Conservation (phyloP, 2,797 vertebrate species). For the Galagoides demidoff region DNA sequence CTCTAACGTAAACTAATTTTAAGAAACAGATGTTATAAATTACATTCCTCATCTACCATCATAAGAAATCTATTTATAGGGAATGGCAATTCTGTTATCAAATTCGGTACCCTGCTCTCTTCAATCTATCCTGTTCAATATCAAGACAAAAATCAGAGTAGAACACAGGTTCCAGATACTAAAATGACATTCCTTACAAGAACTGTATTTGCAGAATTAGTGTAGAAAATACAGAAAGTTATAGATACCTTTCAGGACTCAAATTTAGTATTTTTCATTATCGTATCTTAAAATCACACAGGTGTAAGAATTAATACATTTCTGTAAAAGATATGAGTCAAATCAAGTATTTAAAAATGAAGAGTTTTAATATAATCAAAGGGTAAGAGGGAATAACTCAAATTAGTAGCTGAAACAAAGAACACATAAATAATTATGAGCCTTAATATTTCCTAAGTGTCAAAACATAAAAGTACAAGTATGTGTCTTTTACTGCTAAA, state of each 20-base stretch:
- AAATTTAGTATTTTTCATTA: slow-evolving; percentile 38
- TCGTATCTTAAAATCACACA: background rate
- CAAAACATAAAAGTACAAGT: background rate
- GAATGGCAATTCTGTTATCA: background rate
- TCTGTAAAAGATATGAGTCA: background rate
- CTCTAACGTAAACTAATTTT: background rate
- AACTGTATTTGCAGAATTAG: slow-evolving; percentile 8
- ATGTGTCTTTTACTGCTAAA: background rate
- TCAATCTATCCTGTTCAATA: background rate
- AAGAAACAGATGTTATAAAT: slow-evolving; percentile 10
- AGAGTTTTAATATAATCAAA: background rate
- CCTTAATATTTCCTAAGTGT: background rate
- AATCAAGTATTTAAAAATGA: slow-evolving; percentile 38
- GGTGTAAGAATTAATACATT: slow-evolving; percentile 1
- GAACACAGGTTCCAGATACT: background rate
- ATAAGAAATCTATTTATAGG: background rate
- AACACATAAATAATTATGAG: slow-evolving; percentile 5
- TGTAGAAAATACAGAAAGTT: background rate
- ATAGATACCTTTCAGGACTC: background rate
- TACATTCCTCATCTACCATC: background rate
- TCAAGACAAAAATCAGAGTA: background rate
- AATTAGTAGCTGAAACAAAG: slow-evolving; percentile 13
- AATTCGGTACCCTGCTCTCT: background rate
- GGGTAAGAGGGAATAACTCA: background rate
- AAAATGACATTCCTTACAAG: slow-evolving; percentile 1